Evolutionary conservation across 2,113 vertebrate species (phyloP).

Genomic region (Hipposideros armiger): DNA sequence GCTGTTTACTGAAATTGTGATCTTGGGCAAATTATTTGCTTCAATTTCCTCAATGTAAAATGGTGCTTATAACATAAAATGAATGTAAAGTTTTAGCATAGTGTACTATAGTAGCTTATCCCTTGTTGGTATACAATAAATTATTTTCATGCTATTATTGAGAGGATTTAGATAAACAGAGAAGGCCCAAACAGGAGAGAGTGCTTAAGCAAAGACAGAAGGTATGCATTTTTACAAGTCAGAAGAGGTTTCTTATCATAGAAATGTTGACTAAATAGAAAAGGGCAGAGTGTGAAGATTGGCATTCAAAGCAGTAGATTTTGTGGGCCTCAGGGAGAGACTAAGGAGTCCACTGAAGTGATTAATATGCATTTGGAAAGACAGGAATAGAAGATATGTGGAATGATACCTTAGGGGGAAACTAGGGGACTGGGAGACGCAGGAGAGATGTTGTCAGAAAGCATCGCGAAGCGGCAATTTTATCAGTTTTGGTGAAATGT

Average conservation of each 20-base stretch:
- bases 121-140: neutral
- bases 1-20: constrained; percentile 24
- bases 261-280: constrained; percentile 45
- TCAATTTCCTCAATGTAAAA: constrained; percentile 39
- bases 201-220: constrained; percentile 4
- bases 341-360: neutral
- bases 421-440: neutral
- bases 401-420: neutral
- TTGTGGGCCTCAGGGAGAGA: constrained; percentile 23
- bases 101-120: neutral
- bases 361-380: constrained; percentile 69
- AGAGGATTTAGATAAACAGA: constrained; percentile 60
- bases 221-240: constrained; percentile 43
- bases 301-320: constrained; percentile 64
- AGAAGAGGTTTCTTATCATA: constrained; percentile 3
- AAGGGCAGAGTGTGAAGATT: constrained; percentile 15
- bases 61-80: neutral
- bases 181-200: neutral
- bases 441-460: neutral
- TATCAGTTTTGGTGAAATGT: constrained; percentile 33
- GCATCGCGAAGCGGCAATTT: neutral
- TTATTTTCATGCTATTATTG: constrained; percentile 52
- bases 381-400: neutral
- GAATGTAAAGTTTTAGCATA: neutral
- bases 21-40: constrained; percentile 8